Base-by-base conservation (phyloP, 2,888 invertebrate species). In the Smittia aterrima region DNA sequence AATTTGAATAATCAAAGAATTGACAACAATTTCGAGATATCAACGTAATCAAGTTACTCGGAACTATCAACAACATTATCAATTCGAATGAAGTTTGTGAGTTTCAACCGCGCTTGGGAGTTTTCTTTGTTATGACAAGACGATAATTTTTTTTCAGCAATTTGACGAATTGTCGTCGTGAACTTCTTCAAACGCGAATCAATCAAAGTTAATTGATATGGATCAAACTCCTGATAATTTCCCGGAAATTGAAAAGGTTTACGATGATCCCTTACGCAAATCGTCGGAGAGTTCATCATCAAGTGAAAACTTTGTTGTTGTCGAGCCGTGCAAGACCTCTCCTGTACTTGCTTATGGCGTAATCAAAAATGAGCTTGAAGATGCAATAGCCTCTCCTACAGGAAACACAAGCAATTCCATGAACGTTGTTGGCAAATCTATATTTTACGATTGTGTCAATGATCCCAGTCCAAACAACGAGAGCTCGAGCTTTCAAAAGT, bases 401-500 rank as follows among this genome's bases (percentile, higher is more conserved):
- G 22, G 40, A 24, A 75, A 75, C 18, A 66, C 75, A 1, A 82
- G 82, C 62, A 78, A 3, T 3, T 32, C 32, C 9, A 3, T 32
- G 32, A 32, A 81, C 11, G 82, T 82, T 78, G 82, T 83, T 54
- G 83, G 83, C 0, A 82, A 83, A 75, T 83, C 83, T 1, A 80
- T 83, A 1, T 83, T 83, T 76, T 83, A 83, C 76, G 83, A 83
- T 77, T 82, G 82, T 75, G 79, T 82, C 27, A 83, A 83, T 78
- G 79, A 68, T 24, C 24, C 80, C 11, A 83, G 83, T 77, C 82
- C 82, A 27, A 67, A 66, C 11, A 68, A 85, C 0, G 92, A 92
- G 81, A 92, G 91, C 77, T 92, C 92, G 80, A 86, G 87, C 76
- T 92, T 91, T n/a, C 24, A 24, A 90, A 92, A 92, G 80, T 90